Percentiles rank a stretch among this genome's conserved stretches.
phyloP scores from a whole-genome alignment of 2,888 invertebrate genomes.

The Spisula solida region DNA sequence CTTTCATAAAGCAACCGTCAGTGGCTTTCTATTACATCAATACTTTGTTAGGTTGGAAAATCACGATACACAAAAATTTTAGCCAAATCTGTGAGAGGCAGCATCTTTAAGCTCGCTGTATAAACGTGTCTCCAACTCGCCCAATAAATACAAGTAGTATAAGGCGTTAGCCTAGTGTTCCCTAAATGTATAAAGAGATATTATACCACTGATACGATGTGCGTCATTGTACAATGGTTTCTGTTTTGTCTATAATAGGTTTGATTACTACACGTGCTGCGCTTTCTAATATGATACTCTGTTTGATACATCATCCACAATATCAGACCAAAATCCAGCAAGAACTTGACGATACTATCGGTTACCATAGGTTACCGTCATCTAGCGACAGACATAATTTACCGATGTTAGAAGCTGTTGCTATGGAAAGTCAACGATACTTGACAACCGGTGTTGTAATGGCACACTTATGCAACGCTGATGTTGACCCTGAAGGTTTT shows the following conservation, averaged over 20 bases:
- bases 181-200: too few species aligned
- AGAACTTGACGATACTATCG: conserved; percentile 68
- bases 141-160: too few species aligned
- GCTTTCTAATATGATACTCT: conserved; percentile 27
- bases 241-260: conserved; percentile 4
- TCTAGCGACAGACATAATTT: conserved; percentile 60
- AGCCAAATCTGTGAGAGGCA: too few species aligned
- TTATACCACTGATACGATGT: too few species aligned
- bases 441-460: conserved; percentile 35
- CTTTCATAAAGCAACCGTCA: too few species aligned
- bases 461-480: conserved; percentile 31
- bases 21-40: too few species aligned
- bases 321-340: conserved; percentile 63
- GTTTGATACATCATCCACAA: conserved; percentile 27
- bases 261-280: conserved; percentile 38
- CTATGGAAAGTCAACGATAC: conserved; percentile 42
- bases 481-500: conserved; percentile 57
- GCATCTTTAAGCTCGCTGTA: too few species aligned
- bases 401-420: conserved; percentile 58
- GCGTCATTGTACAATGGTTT: too few species aligned
- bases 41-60: too few species aligned
- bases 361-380: conserved; percentile 51
- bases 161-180: too few species aligned
- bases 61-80: too few species aligned
- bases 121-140: too few species aligned